These are phyloP conservation scores for Drosophila leontia DNA, from an alignment of 1,140 invertebrate genomes.

Conservation along the genomic window DNA sequence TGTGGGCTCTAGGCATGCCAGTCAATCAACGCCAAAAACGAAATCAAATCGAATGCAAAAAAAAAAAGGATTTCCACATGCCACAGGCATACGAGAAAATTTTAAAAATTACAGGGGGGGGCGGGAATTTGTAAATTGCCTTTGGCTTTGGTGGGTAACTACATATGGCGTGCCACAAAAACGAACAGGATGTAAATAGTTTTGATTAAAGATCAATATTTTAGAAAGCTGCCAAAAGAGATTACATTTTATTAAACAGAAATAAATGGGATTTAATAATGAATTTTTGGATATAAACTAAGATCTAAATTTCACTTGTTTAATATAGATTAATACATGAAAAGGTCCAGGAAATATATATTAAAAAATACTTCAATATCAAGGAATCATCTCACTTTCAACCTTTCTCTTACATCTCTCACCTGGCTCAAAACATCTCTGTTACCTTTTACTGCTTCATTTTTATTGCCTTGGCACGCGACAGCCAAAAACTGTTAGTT, in stretches of 20 bases:
- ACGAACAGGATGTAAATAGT: slow-evolving; percentile 18
- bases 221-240: not conserved
- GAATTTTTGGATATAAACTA: not conserved
- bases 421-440: not conserved
- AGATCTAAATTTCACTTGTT: not conserved
- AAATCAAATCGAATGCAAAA: slow-evolving; percentile 69
- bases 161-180: slow-evolving; percentile 10
- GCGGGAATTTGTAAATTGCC: slow-evolving; percentile 27
- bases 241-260: not conserved
- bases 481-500: slow-evolving; percentile 29
- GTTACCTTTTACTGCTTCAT: slow-evolving; percentile 5
- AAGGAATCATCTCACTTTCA: not conserved
- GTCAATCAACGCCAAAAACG: slow-evolving; percentile 71
- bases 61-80: slow-evolving; percentile 56
- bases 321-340: too few relatives aligned
- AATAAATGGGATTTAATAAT: not conserved
- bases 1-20: slow-evolving; percentile 43
- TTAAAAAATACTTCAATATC: not conserved
- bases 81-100: slow-evolving; percentile 46
- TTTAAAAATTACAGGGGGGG: slow-evolving; percentile 44
- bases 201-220: not conserved
- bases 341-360: not conserved
- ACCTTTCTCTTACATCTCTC: slow-evolving; percentile 24
- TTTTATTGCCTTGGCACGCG: slow-evolving; percentile 31
- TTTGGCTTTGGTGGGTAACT: not conserved